phyloP scores from a whole-genome alignment of 1,140 invertebrate genomes.

The Yoshiicerus persimilis region DNA sequence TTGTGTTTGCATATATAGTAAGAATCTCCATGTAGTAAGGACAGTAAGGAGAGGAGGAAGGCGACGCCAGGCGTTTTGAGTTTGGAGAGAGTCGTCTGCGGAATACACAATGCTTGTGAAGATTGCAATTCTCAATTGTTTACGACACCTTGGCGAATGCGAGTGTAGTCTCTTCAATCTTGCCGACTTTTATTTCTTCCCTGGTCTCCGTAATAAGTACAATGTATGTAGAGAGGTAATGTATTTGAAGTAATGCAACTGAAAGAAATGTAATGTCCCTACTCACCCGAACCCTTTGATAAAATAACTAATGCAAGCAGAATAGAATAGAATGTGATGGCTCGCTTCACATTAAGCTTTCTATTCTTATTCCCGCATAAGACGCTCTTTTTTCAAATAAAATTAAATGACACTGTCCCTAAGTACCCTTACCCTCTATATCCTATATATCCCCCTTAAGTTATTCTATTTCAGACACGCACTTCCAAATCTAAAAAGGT shows the following conservation, averaged over 20 bases:
- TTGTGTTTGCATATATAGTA: neutral
- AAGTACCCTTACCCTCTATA: neutral
- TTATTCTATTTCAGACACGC: too few species aligned
- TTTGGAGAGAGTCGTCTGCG: neutral
- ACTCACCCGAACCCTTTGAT: neutral
- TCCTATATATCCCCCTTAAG: neutral
- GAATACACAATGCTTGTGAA: neutral
- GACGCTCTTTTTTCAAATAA: neutral
- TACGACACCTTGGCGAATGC: conserved; percentile 10
- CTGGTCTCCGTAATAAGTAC: neutral
- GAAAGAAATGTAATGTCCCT: neutral
- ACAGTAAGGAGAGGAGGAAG: neutral
- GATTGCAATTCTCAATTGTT: conserved; percentile 8
- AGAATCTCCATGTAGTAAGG: neutral
- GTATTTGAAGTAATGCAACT: neutral
- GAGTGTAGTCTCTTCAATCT: neutral
- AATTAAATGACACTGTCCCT: neutral
- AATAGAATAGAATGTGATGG: neutral
- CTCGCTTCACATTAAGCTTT: neutral
- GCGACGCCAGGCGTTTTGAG: neutral
- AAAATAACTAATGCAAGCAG: neutral
- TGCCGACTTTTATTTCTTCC: neutral
- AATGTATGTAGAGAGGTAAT: neutral
- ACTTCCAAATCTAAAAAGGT: too few species aligned
- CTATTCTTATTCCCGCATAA: neutral